Conservation (phyloP, 1,140 invertebrate genomes). For the Thrips palmi region DNA sequence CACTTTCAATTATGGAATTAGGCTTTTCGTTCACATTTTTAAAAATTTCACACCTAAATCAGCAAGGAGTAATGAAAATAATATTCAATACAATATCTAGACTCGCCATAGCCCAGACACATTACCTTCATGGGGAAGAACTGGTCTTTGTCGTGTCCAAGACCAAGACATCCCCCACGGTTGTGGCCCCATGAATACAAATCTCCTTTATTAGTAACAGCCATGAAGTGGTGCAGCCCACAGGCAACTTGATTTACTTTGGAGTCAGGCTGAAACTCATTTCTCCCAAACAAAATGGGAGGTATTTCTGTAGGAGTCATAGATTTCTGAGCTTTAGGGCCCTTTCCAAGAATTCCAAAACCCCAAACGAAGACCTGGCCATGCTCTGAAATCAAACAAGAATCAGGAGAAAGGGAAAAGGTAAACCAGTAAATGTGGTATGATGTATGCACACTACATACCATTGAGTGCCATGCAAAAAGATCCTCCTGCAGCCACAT, state of each 20-base stretch:
- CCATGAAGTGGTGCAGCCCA: constrained; percentile 63
- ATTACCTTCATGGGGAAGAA: constrained; percentile 70
- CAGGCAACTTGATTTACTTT: constrained; percentile 44
- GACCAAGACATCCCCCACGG: constrained; percentile 58
- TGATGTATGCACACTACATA: constrained; percentile 22
- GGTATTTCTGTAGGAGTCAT: constrained; percentile 52
- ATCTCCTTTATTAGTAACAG: constrained; percentile 59
- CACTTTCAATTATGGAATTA: neutral
- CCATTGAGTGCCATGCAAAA: constrained; percentile 70
- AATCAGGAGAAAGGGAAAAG: constrained; percentile 7
- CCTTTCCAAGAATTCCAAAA: constrained; percentile 75
- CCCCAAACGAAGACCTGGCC: constrained; percentile 86
- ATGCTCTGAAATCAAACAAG: constrained; percentile 33
- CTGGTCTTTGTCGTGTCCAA: constrained; percentile 62
- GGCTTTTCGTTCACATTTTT: neutral
- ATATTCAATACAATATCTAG: constrained; percentile 3
- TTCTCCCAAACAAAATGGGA: constrained; percentile 60
- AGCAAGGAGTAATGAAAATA: constrained; percentile 1
- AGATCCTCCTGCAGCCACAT: constrained; percentile 72
- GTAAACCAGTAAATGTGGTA: constrained; percentile 12
- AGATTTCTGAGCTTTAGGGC: constrained; percentile 51
- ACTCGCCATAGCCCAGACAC: neutral
- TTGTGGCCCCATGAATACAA: constrained; percentile 85
- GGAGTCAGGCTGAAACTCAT: constrained; percentile 53
- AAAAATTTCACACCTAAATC: neutral